These are phyloP conservation scores for Erythrolamprus reginae DNA, from an alignment of 2,113 vertebrate species.

Conservation along the genomic window DNA sequence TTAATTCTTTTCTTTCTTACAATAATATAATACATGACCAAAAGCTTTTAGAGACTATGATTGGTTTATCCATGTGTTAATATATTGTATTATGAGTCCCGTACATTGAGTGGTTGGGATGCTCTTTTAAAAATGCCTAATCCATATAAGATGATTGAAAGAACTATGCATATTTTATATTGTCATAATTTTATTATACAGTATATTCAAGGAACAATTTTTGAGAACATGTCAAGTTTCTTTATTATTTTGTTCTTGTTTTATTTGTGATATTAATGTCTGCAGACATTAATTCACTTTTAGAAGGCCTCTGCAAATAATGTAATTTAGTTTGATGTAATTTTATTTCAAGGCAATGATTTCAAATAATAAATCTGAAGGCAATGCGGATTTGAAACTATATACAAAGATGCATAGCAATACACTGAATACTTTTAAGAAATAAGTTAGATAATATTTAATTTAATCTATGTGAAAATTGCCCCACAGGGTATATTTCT, in stretches of 20 bases:
- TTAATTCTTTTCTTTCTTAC: neutral
- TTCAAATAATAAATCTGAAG: neutral
- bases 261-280: neutral
- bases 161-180: neutral
- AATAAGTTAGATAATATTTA: neutral
- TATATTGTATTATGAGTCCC: neutral
- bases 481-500: neutral
- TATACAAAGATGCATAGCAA: neutral
- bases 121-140: neutral
- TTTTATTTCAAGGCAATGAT: neutral
- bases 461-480: neutral
- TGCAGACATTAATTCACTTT: neutral
- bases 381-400: neutral
- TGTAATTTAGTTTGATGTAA: neutral
- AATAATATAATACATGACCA: neutral
- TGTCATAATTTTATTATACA: slow-evolving; percentile 36
- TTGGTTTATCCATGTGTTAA: neutral
- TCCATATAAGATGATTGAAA: neutral
- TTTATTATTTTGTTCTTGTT: slow-evolving; percentile 20
- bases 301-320: neutral
- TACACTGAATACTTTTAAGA: neutral
- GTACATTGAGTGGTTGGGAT: neutral
- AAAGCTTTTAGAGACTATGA: neutral
- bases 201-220: slow-evolving; percentile 27
- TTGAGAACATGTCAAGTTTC: slow-evolving; percentile 40